Evolutionary conservation across 2,888 invertebrate species (phyloP), one percentile per base, ranked within the genome.

Genomic region (Drosophila antonietae): DNA sequence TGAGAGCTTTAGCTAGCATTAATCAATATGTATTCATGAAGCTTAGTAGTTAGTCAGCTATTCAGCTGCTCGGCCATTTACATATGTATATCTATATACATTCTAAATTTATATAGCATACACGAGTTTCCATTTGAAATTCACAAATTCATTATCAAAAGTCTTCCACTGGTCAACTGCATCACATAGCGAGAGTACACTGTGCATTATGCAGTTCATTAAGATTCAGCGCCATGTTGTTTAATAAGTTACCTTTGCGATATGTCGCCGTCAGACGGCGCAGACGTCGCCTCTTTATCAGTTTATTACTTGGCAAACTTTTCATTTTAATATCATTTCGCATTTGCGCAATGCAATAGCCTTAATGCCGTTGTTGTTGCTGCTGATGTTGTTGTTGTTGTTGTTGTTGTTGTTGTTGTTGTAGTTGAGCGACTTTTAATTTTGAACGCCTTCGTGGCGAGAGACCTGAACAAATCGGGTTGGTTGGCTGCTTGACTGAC

Each of bases 241-340:
- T 85, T 81, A 89, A 88, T 81, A 88, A 86, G 83, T 88, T 79
- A 74, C 88, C 88, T 84, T 75, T 72, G 87, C 89, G 90, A 87
- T 87, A 87, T 87, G 88, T 81, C 81, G 84, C 81, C 88, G 81
- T 83, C 82, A 73, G 80, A 76, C 83, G 78, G 67, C 81, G 81
- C 81, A 87, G 84, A 88, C 90, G 89, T 90, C 88, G 86, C 84
- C 90, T 87, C 90, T 86, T 86, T 86, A 86, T 86, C 86, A 90
- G 86, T 86, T 86, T 86, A 86, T 86, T 90, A 90, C 86, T 86
- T 90, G 90, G 89, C 79, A 86, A 86, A 86, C 90, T 86, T 86
- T 86, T 86, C 90, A 90, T 86, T 86, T 86, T 86, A 88, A 88
- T 84, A 90, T 87, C 83, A 80, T 82, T 51, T 89, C 79, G 85